phyloP scores from a whole-genome alignment of 2,888 invertebrate genomes.

The Rhingia campestris region DNA sequence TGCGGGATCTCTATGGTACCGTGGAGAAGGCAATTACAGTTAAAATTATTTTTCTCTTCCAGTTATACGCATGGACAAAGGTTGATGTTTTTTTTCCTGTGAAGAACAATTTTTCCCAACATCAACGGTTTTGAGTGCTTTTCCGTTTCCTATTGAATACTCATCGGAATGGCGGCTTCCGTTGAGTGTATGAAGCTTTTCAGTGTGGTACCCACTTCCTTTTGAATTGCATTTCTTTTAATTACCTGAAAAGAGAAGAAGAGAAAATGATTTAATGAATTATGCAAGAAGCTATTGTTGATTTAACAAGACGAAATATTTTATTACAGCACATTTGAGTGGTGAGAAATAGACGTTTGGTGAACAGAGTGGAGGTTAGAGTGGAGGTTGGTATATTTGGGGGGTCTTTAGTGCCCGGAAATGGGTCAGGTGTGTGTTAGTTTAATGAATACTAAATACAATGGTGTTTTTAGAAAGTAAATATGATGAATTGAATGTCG shows the following conservation, averaged over 20 bases:
- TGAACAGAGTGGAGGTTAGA: not conserved
- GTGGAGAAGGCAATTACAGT: slow-evolving; percentile 57
- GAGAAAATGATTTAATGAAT: slow-evolving; percentile 40
- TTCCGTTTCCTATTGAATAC: slow-evolving; percentile 55
- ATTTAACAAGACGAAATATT: slow-evolving; percentile 13
- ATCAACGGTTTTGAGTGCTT: slow-evolving; percentile 52
- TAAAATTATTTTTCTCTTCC: slow-evolving; percentile 41
- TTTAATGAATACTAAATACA: not conserved
- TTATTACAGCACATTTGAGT: slow-evolving; percentile 20
- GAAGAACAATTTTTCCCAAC: slow-evolving; percentile 9
- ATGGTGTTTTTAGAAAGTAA: slow-evolving; percentile 24
- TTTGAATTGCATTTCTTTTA: slow-evolving; percentile 38
- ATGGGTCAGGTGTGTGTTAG: slow-evolving; percentile 21
- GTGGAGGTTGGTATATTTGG: not conserved
- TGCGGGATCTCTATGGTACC: slow-evolving; percentile 41
- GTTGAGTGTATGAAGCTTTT: slow-evolving; percentile 23
- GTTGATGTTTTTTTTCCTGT: not conserved
- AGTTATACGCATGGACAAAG: slow-evolving; percentile 28
- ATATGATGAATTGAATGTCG: not conserved
- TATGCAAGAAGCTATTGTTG: slow-evolving; percentile 39
- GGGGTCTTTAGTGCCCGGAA: slow-evolving; percentile 8
- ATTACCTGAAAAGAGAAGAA: slow-evolving; percentile 62
- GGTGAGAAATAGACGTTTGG: not conserved
- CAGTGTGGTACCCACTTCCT: slow-evolving; percentile 28
- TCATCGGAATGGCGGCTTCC: slow-evolving; percentile 50